These are phyloP conservation scores for Arctia plantaginis DNA, from an alignment of 2,888 invertebrate species.

Conservation along the genomic window DNA sequence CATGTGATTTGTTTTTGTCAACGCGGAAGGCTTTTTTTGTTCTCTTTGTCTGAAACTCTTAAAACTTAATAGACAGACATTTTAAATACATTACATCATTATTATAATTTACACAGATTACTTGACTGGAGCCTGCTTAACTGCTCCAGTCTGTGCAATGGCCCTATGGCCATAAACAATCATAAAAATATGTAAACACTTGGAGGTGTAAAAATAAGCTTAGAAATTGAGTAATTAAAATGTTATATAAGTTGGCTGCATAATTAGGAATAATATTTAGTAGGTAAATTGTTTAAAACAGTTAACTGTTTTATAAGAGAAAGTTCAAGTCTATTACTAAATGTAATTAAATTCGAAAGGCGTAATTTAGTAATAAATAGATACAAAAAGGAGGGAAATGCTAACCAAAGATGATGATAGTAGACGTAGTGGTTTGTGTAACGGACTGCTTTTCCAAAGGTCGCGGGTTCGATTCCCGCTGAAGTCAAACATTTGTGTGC, in stretches of 20 bases:
- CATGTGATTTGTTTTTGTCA: background rate
- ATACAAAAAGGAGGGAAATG: background rate
- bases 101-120: background rate
- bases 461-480: no score
- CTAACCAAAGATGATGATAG: background rate
- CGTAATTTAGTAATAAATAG: background rate
- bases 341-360: background rate
- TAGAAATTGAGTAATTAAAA: background rate
- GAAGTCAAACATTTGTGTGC: no score
- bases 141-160: no score
- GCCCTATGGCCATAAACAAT: background rate
- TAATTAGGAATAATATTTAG: background rate
- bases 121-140: background rate
- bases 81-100: background rate
- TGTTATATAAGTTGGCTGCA: background rate
- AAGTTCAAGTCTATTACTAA: background rate
- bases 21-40: background rate
- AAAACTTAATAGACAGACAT: background rate
- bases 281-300: background rate
- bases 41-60: background rate
- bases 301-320: conserved; percentile 4
- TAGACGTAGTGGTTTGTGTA: no score
- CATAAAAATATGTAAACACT: background rate
- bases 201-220: background rate
- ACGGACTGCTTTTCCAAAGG: no score